These are phyloP conservation scores for Ibycter americanus DNA, from an alignment of 2,797 vertebrate species.

Conservation along the genomic window DNA sequence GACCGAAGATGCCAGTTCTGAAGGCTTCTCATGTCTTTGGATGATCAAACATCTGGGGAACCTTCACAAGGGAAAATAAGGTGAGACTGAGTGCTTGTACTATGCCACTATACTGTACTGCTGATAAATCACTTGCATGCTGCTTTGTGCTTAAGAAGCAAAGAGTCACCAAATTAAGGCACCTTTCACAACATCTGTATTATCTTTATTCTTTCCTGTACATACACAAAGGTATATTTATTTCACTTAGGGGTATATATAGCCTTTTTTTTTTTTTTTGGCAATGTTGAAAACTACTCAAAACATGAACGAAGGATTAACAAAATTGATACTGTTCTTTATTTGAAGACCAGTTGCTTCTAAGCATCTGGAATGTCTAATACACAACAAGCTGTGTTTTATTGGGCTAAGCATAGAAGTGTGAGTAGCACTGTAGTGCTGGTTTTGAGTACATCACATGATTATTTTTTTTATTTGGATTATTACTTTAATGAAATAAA, in stretches of 20 bases:
- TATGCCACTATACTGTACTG: background rate
- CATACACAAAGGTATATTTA: background rate
- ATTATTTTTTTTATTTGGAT: background rate
- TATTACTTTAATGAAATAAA: background rate
- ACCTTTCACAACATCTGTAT: background rate
- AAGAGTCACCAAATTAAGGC: background rate
- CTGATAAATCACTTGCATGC: background rate
- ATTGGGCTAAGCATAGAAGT: background rate
- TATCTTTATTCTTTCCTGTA: background rate
- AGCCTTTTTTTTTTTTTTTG: background rate
- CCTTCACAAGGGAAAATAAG: background rate
- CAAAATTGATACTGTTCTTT: background rate
- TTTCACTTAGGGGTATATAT: background rate
- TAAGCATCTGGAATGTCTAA: background rate
- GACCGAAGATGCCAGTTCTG: background rate
- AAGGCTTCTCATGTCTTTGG: background rate
- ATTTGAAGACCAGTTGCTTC: background rate
- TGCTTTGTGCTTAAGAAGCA: background rate
- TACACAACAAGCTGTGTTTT: background rate
- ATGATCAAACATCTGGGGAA: background rate
- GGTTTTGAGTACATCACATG: background rate
- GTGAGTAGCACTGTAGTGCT: background rate
- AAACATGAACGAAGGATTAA: background rate
- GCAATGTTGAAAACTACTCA: background rate
- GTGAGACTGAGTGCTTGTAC: background rate